These are phyloP conservation scores for Liolophura sinensis DNA, from an alignment of 1,140 invertebrate species.

Conservation along the genomic window DNA sequence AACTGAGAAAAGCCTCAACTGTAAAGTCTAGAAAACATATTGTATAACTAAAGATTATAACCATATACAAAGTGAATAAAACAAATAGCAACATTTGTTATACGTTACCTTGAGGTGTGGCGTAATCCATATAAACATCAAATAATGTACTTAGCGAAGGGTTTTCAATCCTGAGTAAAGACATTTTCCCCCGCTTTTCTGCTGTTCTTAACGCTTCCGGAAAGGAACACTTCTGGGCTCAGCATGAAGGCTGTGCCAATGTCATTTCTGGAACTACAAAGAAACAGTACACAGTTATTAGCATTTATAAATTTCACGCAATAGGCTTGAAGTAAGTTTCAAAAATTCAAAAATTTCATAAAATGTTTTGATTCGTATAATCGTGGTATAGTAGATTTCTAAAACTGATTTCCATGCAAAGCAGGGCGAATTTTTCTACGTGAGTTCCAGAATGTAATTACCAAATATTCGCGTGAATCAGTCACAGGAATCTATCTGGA, in stretches of 20 bases:
- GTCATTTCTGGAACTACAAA: conserved; percentile 44
- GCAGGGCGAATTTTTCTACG: no score
- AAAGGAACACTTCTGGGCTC: conserved; percentile 19
- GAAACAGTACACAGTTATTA: conserved; percentile 59
- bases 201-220: conserved; percentile 20
- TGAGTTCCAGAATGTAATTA: no score
- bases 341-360: no score
- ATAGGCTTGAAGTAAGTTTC: no score
- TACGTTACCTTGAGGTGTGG: conserved; percentile 23
- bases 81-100: no score
- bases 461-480: no score
- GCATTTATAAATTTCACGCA: no score
- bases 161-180: conserved; percentile 19
- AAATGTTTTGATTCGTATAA: no score
- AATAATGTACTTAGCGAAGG: conserved; percentile 16
- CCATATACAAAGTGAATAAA: no score
- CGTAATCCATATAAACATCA: conserved; percentile 28
- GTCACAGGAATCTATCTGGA: no score
- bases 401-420: no score
- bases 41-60: neutral
- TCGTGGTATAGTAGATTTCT: no score
- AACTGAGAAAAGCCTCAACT: neutral
- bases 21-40: neutral
- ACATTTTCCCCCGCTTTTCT: conserved; percentile 11
- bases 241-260: conserved; percentile 15